Base-by-base conservation (phyloP, 2,888 invertebrate species). In the Drosophila testacea region DNA sequence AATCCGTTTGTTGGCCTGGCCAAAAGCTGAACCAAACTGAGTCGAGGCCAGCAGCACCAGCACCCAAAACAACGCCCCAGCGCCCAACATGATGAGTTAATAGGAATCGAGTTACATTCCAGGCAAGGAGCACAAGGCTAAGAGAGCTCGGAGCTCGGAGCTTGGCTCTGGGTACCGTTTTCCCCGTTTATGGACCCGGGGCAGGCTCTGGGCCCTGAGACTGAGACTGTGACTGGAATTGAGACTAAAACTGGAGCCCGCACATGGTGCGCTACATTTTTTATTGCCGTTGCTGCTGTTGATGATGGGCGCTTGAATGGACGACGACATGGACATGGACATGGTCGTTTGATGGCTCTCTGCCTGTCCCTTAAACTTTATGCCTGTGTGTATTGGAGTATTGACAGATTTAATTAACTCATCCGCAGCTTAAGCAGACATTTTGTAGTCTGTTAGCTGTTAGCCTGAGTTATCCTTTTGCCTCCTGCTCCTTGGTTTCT, bases 91-190 rank as follows among this genome's bases (percentile, higher is more conserved):
- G 90, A 91, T 91, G 91, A 91, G 91, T 91, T 91, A 91, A 91
- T 91, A 91, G 91, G 91, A 91, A 91, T 91, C 91, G 89, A 90
- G 91, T 91, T 91, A 91, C 91, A 89, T 90, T 83, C 90, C 83
- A 77, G 82, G 83, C 83, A 83, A 83, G 82, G 52, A 81, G 87
- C 73, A 55, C 27, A 41, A 11, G 30, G 11, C 42, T 16, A 57
- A 46, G 47, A 62, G 32, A 52, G 73, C 51, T 42, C 48, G 42
- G 36, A 32, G 62, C 50, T 60, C 30, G 7, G 4, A 46, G 65
- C 46, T 57, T 13, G 50, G 10, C 38, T 22, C 42, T 62, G 52
- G 51, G 39, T 54, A 50, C 66, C 66, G 56, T 32, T 48, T 28
- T 42, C 13, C 50, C 42, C 63, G 46, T 52, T 65, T 66, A 48